Evolutionary conservation across 2,888 invertebrate species (phyloP), one percentile per base, ranked within the genome.

Genomic region (Trichopoda pennipes): DNA sequence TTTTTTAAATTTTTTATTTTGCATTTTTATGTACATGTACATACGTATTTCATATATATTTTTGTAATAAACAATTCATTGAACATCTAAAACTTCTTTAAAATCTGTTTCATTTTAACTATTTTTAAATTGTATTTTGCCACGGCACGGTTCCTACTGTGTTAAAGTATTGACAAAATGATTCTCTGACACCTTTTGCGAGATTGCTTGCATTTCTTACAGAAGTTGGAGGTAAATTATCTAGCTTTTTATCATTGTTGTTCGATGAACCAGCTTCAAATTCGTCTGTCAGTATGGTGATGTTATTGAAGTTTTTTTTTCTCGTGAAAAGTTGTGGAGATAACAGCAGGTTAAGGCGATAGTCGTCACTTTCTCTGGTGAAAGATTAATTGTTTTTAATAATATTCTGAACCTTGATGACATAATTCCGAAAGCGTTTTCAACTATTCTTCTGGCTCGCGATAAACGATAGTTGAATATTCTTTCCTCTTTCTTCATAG

Each of bases 271-370:
- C 44, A 2, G 44, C 0, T 16, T 16, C 14, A 16, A 44, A 1
- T 44, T 44, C 7, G 9, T 51, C 21, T 10, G 51, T 21, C 58
- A 35, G 17, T n/a, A n/a, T n/a, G n/a, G n/a, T n/a, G n/a, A n/a
- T n/a, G n/a, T n/a, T n/a, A n/a, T n/a, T n/a, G n/a, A n/a, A n/a
- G n/a, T n/a, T n/a, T n/a, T n/a, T n/a, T n/a, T n/a, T n/a, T n/a
- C n/a, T n/a, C n/a, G n/a, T 38, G 17, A 58, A 58, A 35, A 58
- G 9, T 58, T 58, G 10, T 58, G 58, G 10, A 58, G 17, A 28
- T 58, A 58, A 10, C 58, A 58, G 19, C 58, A 58, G 1, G 58
- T 9, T 9, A 58, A n/a, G 6, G 12, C 12, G 9, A 58, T 17
- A 17, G 10, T 17, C 19, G 9, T 35, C 7, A 12, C 10, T 58